A percentile compares a stretch with the other conserved stretches of the same genome.
Evolutionary conservation across 2,888 invertebrate species (phyloP).

Genomic region (Stegophylla sp.): DNA sequence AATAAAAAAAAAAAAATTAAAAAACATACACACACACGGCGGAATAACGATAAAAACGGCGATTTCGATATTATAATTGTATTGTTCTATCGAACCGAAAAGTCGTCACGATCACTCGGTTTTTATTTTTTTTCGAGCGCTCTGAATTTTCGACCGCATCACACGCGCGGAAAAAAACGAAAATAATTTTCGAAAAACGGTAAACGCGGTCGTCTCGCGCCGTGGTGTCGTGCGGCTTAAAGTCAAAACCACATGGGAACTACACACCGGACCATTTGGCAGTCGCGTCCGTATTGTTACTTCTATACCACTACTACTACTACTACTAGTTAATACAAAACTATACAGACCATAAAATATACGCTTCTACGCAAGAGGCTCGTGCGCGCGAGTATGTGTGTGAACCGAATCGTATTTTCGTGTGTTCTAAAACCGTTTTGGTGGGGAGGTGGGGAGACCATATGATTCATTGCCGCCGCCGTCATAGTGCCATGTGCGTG

Average conservation of each 20-base stretch:
- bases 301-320: too few relatives aligned
- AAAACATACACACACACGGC: background rate
- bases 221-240: background rate
- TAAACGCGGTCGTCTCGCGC: background rate
- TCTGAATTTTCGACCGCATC: too few relatives aligned
- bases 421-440: conserved; percentile 50
- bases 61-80: too few relatives aligned
- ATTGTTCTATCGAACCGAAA: too few relatives aligned
- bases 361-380: conserved; percentile 23
- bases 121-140: too few relatives aligned
- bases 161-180: background rate
- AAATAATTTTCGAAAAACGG: conserved; percentile 2
- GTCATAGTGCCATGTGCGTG: conserved; percentile 58
- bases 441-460: conserved; percentile 5
- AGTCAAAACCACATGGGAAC: conserved; percentile 52
- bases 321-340: too few relatives aligned
- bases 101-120: background rate
- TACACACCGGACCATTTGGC: conserved; percentile 31
- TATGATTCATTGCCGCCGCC: conserved; percentile 49
- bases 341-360: too few relatives aligned
- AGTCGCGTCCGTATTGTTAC: conserved; percentile 42
- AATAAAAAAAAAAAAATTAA: background rate
- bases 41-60: background rate
- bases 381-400: background rate
- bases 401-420: conserved; percentile 29